These are phyloP conservation scores for Vesta saturnalis DNA, from an alignment of 2,888 invertebrate species.

Conservation along the genomic window DNA sequence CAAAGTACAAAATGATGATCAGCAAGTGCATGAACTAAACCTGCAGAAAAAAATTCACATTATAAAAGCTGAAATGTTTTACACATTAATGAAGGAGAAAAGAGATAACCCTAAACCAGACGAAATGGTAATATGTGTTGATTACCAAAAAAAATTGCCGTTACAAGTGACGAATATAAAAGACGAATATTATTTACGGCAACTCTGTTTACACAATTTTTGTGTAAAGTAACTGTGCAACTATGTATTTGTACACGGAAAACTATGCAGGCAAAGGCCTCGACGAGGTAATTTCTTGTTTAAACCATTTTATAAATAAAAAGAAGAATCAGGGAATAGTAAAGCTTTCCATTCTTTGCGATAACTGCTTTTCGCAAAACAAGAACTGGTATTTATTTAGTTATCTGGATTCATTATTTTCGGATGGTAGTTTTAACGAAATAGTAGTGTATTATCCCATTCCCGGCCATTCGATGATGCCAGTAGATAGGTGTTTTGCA, in stretches of 20 bases:
- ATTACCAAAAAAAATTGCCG: conserved; percentile 12
- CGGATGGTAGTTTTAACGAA: conserved; percentile 5
- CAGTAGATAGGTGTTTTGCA: conserved; percentile 13
- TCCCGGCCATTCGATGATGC: too few species aligned
- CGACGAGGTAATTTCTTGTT: conserved; percentile 3
- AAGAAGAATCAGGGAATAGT: too few species aligned
- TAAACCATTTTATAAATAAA: too few species aligned
- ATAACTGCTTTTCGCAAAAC: too few species aligned
- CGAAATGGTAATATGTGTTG: conserved; percentile 12
- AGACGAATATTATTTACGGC: background rate
- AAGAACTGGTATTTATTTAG: too few species aligned
- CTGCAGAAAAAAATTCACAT: conserved; percentile 9
- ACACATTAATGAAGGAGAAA: background rate
- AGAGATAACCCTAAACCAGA: conserved; percentile 7
- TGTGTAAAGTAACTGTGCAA: background rate
- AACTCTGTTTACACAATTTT: conserved; percentile 12
- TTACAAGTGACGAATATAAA: conserved; percentile 13
- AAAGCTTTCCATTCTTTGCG: too few species aligned
- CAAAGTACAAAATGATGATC: too few species aligned
- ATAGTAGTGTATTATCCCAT: too few species aligned
- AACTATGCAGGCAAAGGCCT: background rate
- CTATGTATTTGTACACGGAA: conserved; percentile 12
- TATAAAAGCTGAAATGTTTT: conserved; percentile 14
- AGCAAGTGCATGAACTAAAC: conserved; percentile 5
- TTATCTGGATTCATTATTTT: too few species aligned